Conservation (phyloP, 92 coral and sea anemone genomes). For the Porites evermanni region DNA sequence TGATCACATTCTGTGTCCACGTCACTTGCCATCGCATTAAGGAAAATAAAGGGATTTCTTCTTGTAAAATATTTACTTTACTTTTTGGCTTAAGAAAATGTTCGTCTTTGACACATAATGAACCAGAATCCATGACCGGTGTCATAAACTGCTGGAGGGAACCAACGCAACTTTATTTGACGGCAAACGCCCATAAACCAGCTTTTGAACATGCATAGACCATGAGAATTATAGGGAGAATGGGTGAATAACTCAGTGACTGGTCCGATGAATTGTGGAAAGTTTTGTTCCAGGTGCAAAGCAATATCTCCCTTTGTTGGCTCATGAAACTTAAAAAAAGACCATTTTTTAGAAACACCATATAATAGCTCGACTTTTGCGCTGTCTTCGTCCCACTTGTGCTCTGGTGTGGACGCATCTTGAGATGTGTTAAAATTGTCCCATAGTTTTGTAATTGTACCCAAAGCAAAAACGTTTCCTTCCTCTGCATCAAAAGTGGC, state of each 20-base stretch:
- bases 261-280: conserved; percentile 91
- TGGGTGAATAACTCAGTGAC: conserved; percentile 86
- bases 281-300: conserved; percentile 92
- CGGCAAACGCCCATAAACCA: conserved; percentile 77
- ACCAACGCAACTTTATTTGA: conserved; percentile 93
- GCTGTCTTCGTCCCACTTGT: conserved; percentile 63
- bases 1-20: too few relatives aligned
- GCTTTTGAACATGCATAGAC: conserved; percentile 76
- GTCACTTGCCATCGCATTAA: too few relatives aligned
- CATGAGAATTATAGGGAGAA: conserved; percentile 83
- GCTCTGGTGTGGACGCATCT: conserved; percentile 63
- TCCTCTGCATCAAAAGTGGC: conserved; percentile 78
- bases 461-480: conserved; percentile 83
- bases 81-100: too few relatives aligned
- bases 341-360: conserved; percentile 93
- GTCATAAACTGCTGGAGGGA: conserved; percentile 91
- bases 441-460: conserved; percentile 92
- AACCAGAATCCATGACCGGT: conserved; percentile 99
- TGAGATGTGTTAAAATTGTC: conserved; percentile 71
- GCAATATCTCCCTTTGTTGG: conserved; percentile 93
- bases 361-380: conserved; percentile 78
- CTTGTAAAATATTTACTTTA: too few relatives aligned
- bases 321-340: conserved; percentile 93
- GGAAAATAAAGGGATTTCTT: too few relatives aligned
- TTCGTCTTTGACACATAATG: conserved; percentile 14